phyloP scores from a whole-genome alignment of 1,140 invertebrate genomes.

The Drosophila nigromelanica region DNA sequence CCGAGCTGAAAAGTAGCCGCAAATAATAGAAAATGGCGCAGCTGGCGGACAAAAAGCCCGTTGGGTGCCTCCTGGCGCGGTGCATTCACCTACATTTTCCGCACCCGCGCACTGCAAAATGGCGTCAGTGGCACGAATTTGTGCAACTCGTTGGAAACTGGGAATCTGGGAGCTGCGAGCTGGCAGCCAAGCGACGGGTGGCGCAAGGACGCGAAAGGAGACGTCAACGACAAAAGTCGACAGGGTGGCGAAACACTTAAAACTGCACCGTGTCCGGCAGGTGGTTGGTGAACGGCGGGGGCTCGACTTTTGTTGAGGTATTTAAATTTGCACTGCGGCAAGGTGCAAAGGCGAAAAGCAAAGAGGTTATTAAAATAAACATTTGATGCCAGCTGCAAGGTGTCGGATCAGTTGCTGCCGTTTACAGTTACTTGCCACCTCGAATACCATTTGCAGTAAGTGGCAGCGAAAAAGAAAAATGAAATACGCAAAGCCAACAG shows the following conservation, averaged over 20 bases:
- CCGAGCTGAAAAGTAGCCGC: slow-evolving; percentile 66
- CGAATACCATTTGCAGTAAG: slow-evolving; percentile 46
- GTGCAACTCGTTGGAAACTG: slow-evolving; percentile 40
- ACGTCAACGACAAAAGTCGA: slow-evolving; percentile 71
- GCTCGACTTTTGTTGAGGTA: slow-evolving; percentile 31
- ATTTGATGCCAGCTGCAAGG: slow-evolving; percentile 30
- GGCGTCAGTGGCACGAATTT: slow-evolving; percentile 60
- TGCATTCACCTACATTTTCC: slow-evolving; percentile 78
- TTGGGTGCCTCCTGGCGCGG: slow-evolving; percentile 40
- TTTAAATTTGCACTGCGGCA: slow-evolving; percentile 40
- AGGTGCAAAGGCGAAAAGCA: slow-evolving; percentile 1
- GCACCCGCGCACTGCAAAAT: slow-evolving; percentile 52
- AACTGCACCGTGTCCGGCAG: slow-evolving; percentile 61
- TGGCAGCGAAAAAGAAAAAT: not conserved
- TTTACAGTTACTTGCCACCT: slow-evolving; percentile 70
- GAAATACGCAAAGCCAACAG: slow-evolving; percentile 7
- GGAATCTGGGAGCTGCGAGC: slow-evolving; percentile 6
- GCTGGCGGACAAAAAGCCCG: slow-evolving; percentile 36
- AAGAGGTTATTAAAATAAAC: slow-evolving; percentile 53
- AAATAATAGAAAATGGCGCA: slow-evolving; percentile 50
- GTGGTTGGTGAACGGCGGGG: slow-evolving; percentile 6
- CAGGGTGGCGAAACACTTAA: slow-evolving; percentile 67
- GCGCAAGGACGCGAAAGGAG: slow-evolving; percentile 4
- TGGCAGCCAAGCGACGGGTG: slow-evolving; percentile 7
- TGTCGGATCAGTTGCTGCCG: slow-evolving; percentile 27